phyloP scores from a whole-genome alignment of 2,888 invertebrate species.

The Mactromeris polynyma region DNA sequence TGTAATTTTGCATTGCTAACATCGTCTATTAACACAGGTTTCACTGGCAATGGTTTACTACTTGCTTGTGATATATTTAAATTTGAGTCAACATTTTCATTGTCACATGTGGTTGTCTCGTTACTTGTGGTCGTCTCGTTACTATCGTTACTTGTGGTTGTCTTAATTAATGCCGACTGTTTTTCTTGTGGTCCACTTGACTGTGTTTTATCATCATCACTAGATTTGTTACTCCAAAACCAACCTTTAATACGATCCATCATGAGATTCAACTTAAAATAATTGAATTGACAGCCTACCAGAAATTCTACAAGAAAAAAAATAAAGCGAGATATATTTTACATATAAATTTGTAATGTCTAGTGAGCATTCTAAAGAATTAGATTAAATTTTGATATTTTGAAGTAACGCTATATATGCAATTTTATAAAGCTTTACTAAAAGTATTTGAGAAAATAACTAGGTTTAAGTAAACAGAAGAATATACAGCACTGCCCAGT shows the following conservation, averaged over 20 bases:
- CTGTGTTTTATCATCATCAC: not conserved
- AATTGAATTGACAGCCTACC: not conserved
- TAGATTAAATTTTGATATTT: no score
- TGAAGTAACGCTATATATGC: no score
- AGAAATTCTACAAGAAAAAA: not conserved
- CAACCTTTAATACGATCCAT: constrained; percentile 27
- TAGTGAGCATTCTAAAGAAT: no score
- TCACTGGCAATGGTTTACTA: not conserved
- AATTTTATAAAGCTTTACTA: no score
- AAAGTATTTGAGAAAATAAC: no score
- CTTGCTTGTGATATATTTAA: not conserved
- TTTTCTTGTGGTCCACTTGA: not conserved
- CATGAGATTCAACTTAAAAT: not conserved
- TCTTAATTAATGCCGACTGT: not conserved
- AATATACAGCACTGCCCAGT: no score
- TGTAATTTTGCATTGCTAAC: not conserved
- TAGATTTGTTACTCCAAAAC: constrained; percentile 15
- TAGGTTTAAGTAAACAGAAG: no score
- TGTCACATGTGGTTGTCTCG: not conserved
- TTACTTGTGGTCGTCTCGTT: not conserved
- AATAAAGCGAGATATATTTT: not conserved
- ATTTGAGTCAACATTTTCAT: not conserved
- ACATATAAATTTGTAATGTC: no score
- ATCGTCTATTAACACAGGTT: constrained; percentile 24
- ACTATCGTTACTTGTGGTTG: not conserved